phyloP scores from a whole-genome alignment of 2,797 vertebrate species.

The Lycodopsis pacificus region DNA sequence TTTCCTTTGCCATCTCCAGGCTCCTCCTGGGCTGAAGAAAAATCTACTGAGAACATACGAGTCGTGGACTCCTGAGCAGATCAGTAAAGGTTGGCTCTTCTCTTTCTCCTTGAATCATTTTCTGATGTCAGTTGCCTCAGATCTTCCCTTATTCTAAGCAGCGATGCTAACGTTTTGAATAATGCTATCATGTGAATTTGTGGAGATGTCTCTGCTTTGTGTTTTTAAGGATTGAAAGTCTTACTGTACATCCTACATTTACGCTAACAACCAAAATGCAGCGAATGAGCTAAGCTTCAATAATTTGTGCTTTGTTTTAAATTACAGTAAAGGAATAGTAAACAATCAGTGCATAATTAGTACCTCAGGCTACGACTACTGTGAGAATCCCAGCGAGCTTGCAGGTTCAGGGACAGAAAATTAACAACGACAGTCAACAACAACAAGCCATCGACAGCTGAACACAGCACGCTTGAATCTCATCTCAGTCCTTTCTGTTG shows the following conservation, averaged over 20 bases:
- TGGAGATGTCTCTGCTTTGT: neutral
- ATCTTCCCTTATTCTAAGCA: neutral
- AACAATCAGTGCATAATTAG: neutral
- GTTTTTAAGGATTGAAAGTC: neutral
- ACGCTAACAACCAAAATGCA: neutral
- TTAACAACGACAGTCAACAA: neutral
- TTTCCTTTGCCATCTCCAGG: constrained; percentile 75
- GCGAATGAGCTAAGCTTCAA: neutral
- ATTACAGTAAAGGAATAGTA: neutral
- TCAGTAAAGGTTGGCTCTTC: constrained; percentile 83
- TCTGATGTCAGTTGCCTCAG: neutral
- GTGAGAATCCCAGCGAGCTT: neutral
- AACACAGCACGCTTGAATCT: neutral
- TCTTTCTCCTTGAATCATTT: neutral
- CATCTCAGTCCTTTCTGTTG: neutral
- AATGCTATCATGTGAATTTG: neutral
- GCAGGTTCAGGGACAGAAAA: constrained; percentile 2
- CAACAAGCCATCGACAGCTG: neutral
- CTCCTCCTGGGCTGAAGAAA: constrained; percentile 97
- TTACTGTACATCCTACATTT: neutral
- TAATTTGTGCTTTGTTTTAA: neutral
- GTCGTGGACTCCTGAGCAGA: constrained; percentile 95
- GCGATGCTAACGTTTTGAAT: neutral
- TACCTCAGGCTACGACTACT: neutral
- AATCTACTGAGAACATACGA: constrained; percentile 96